Base-by-base conservation (phyloP, 2,113 vertebrate species). In the Amphilophus citrinellus region DNA sequence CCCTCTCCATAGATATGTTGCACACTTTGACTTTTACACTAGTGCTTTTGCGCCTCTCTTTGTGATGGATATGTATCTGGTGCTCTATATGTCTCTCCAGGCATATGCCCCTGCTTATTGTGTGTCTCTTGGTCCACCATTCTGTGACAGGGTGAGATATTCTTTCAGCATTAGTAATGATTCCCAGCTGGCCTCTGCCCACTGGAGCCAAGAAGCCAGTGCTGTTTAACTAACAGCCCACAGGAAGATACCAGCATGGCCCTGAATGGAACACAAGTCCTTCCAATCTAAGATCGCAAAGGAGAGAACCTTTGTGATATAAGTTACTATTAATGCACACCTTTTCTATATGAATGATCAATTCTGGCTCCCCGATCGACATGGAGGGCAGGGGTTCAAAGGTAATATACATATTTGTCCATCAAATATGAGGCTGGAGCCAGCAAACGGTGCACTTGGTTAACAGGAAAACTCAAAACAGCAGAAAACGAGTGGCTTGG, bases 151-250 rank as follows among this genome's bases (percentile, higher is more conserved):
- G 77, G 81, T 87, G 87, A 87, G 88, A 79, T 92, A 79, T 88
- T 87, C 86, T 87, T 87, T 88, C 79, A 88, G 89, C 75, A 66
- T 88, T 83, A 82, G 85, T 95, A 93, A 95, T 93, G 88, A 83
- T 87, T 84, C 88, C 89, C 92, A 95, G 94, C 93, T 94, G 94
- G 77, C 39, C 80, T 84, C 81, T 93, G 88, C 91, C 92, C 87
- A 87, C 89, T 84, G 80, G 83, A 92, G 90, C 88, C 86, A 90
- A 90, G 91, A 87, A 92, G 90, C 88, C 89, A 86, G 88, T 83
- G 87, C 82, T 81, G 39, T 84, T 90, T 92, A 95, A 94, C 90
- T 93, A 88, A 86, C 89, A 91, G 92, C 90, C 92, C 93, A 94
- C 92, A 91, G 92, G 88, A 94, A 94, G 93, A 92, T 88, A 92